Percentiles rank a stretch among this genome's conserved stretches.
Evolutionary conservation across 2,113 vertebrate species (phyloP).

Genomic region (Chloropsis hardwickii): DNA sequence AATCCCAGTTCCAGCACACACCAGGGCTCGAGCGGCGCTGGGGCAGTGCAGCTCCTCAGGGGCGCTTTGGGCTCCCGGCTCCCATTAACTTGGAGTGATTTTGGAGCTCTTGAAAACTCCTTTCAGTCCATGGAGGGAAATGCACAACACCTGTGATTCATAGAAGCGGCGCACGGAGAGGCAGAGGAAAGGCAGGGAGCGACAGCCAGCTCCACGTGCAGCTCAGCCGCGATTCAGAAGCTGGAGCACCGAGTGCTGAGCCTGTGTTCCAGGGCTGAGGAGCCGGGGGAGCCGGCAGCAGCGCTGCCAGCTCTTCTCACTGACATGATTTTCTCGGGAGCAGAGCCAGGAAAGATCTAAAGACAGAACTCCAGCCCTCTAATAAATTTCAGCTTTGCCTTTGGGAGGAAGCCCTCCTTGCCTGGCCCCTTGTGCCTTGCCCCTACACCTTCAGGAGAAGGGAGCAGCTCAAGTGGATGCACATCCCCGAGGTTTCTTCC

Average conservation of each 20-base stretch:
- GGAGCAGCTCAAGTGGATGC: neutral
- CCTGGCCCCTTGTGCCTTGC: neutral
- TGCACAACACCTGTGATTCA: constrained; percentile 44
- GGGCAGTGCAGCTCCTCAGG: neutral
- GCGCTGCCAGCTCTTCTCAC: constrained; percentile 14
- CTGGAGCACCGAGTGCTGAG: neutral
- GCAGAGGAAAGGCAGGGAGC: neutral
- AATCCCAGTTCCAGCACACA: constrained; percentile 23
- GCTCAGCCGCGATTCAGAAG: constrained; percentile 10
- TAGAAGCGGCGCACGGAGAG: neutral
- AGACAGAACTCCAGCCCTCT: neutral
- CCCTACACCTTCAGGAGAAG: neutral
- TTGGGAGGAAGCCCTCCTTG: neutral
- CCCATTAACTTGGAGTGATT: constrained; percentile 61
- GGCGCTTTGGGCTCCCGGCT: neutral
- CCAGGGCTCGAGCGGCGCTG: neutral
- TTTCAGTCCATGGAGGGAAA: constrained; percentile 27
- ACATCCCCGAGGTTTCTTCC: neutral
- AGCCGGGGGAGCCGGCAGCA: neutral
- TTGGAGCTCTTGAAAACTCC: constrained; percentile 60
- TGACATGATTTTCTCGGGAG: constrained; percentile 12
- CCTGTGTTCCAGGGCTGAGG: neutral
- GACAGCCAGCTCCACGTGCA: neutral
- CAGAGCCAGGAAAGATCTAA: constrained; percentile 47
- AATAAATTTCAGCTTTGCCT: neutral